These are phyloP conservation scores for Calliopum simillimum DNA, from an alignment of 2,888 invertebrate genomes.

Conservation along the genomic window DNA sequence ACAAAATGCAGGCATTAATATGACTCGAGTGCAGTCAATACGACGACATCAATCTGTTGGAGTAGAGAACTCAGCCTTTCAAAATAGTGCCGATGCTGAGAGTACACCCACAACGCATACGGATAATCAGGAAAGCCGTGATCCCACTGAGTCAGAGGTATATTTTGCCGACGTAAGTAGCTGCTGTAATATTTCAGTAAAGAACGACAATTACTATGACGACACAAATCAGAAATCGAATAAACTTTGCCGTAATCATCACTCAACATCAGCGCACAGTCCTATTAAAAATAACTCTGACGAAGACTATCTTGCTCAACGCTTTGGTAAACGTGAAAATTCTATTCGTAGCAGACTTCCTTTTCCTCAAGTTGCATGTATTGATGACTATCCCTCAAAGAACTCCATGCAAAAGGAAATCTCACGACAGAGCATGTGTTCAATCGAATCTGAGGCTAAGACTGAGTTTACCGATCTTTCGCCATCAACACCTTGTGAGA, in stretches of 20 bases:
- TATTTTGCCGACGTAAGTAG: constrained; percentile 90
- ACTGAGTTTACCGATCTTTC: constrained; percentile 68
- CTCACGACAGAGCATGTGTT: constrained; percentile 66
- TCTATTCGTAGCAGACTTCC: constrained; percentile 73
- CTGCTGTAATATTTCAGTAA: constrained; percentile 81
- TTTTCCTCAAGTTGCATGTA: constrained; percentile 66
- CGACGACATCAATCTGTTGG: constrained; percentile 69
- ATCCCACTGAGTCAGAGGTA: constrained; percentile 82
- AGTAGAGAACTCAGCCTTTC: constrained; percentile 82
- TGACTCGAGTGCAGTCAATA: constrained; percentile 38
- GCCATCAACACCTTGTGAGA: constrained; percentile 64
- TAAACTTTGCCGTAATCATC: constrained; percentile 38
- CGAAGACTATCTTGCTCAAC: constrained; percentile 72
- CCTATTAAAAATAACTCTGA: constrained; percentile 56
- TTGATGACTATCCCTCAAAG: constrained; percentile 62
- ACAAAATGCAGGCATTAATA: constrained; percentile 5
- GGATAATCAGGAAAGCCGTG: constrained; percentile 58
- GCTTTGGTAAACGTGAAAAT: constrained; percentile 71
- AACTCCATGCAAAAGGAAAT: constrained; percentile 60
- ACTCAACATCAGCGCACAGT: constrained; percentile 46
- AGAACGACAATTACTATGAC: constrained; percentile 68
- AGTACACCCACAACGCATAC: constrained; percentile 33
- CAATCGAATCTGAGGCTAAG: constrained; percentile 66
- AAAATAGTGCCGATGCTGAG: constrained; percentile 75
- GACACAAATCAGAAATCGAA: constrained; percentile 55